Percentiles rank a stretch among this genome's conserved stretches.
Evolutionary conservation across 2,888 invertebrate species (phyloP).

Genomic region (Hylaea fasciaria): DNA sequence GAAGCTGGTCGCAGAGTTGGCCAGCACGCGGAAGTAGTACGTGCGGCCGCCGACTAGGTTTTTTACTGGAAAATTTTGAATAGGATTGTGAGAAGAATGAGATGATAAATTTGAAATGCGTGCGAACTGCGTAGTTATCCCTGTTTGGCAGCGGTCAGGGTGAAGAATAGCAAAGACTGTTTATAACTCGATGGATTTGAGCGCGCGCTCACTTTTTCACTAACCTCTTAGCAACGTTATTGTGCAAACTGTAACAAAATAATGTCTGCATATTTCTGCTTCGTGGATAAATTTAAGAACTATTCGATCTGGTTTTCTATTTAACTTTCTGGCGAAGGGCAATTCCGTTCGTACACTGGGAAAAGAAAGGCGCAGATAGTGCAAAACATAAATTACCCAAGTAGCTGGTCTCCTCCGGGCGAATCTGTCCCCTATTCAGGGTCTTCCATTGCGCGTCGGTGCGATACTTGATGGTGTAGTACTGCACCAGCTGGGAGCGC

Average conservation of each 20-base stretch:
- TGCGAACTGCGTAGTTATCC: neutral
- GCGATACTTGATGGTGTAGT: constrained; percentile 96
- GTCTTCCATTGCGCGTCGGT: constrained; percentile 96
- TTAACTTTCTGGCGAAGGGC: too few relatives aligned
- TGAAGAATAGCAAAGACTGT: too few relatives aligned
- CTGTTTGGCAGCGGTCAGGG: too few relatives aligned
- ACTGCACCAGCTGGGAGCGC: constrained; percentile 91
- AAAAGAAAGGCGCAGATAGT: neutral
- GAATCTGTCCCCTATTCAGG: constrained; percentile 93
- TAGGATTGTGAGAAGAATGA: neutral
- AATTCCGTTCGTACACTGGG: too few relatives aligned
- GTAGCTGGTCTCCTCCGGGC: constrained; percentile 95
- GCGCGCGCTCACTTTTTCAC: too few relatives aligned
- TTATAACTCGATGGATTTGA: too few relatives aligned
- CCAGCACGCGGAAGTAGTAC: constrained; percentile 96
- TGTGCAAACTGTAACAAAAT: too few relatives aligned
- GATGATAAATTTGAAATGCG: neutral
- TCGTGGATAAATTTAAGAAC: too few relatives aligned
- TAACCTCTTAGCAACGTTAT: too few relatives aligned
- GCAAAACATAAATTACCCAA: constrained; percentile 84
- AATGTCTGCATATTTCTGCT: too few relatives aligned
- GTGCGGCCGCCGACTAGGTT: constrained; percentile 95
- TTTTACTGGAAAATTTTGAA: constrained; percentile 87
- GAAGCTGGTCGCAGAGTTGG: constrained; percentile 93
- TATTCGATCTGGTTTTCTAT: too few relatives aligned